Base-by-base conservation (phyloP, 2,797 vertebrate genomes). In the Momotus momota region DNA sequence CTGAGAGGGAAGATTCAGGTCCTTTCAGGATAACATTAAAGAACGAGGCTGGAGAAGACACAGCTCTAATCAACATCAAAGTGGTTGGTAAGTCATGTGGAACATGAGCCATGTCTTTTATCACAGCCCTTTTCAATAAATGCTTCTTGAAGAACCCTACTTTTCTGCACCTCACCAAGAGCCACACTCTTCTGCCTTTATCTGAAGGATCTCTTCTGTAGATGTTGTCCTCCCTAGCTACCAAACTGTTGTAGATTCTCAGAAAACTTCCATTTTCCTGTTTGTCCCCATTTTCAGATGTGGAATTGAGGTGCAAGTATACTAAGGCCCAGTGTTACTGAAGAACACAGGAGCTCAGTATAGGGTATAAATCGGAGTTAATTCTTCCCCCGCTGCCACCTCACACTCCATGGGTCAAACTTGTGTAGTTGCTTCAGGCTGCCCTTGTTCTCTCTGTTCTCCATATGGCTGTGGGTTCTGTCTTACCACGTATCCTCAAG, bases 31-130 rank as follows among this genome's bases (percentile, higher is more conserved):
- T 99, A 70, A 98, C 98, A 19, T 97, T 99, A 72, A 99, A 99
- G 97, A 99, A 99, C 41, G 99, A 99, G 95, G 99, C 99, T 48
- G 99, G 99, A 62, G 99, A 99, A 94, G 99, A 98, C 64, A 97
- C 99, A 7, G 99, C 99, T 79, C 97, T 98, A 31, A 97, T 99
- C 96, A 99, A 98, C 96, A 98, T 99, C 96, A 99, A 99, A 98
- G 99, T 99, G 79, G 99, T 99, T 52, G 99, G 99, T 99, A 98
- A 99, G 99, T 97, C 9, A 2, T 69, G 72, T 55, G 79, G 38
- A 27, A 51, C 55, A 38, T 6, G 23, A 65, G 15, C 10, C 22
- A 9, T 1, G 8, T 33, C 29, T 74, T 91, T 80, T 71, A 55
- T 49, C 33, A 71, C 41, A 79, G 14, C 7, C 20, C 20, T 72